phyloP scores from a whole-genome alignment of 2,888 invertebrate species.

The Geophilus truncorum region DNA sequence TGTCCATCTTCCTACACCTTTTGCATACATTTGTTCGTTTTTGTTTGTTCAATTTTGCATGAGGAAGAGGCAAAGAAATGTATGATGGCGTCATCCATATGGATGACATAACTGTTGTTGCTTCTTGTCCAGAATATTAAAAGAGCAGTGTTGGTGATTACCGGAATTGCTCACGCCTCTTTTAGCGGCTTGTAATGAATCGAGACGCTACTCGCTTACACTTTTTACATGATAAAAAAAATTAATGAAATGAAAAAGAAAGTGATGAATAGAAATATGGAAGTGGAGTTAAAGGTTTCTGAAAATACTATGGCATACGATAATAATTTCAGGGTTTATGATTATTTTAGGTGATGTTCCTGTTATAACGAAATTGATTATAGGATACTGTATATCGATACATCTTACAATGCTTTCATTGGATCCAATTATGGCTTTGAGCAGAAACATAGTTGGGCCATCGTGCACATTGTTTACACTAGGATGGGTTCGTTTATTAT shows the following conservation, averaged over 20 bases:
- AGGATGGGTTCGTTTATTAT: too few species aligned
- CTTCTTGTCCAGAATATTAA: conserved; percentile 7
- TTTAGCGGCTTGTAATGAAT: background rate
- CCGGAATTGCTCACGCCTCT: background rate
- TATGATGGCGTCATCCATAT: background rate
- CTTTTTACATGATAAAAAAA: background rate
- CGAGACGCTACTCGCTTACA: background rate
- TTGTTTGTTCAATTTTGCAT: conserved; percentile 14
- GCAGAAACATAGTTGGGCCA: too few species aligned
- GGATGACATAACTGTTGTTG: background rate
- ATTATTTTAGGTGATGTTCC: too few species aligned
- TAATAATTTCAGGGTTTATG: too few species aligned
- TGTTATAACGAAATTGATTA: too few species aligned
- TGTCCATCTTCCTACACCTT: background rate
- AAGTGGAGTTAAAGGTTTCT: too few species aligned
- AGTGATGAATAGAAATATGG: background rate
- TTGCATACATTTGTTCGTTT: background rate
- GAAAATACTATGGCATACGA: too few species aligned
- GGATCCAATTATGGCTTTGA: too few species aligned
- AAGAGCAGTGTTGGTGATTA: background rate
- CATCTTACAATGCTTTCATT: too few species aligned
- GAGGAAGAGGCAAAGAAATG: background rate
- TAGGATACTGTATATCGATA: too few species aligned
- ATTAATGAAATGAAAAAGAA: background rate
- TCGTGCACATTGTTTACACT: too few species aligned